phyloP scores from a whole-genome alignment of 2,888 invertebrate genomes.

The Uloborus plumipes region DNA sequence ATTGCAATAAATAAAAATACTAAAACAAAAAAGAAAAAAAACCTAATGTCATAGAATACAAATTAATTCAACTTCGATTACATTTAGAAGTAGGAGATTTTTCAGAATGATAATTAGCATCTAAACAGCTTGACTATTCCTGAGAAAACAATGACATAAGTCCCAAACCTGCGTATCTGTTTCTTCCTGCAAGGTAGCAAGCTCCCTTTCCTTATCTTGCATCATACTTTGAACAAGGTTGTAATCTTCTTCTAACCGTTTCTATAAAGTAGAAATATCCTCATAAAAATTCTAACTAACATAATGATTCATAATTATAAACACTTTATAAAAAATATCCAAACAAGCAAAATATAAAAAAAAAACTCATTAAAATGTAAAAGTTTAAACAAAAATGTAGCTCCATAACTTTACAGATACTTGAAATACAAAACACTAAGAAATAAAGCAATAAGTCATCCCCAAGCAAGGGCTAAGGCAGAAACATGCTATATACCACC shows the following conservation, averaged over 20 bases:
- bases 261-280: constrained; percentile 65
- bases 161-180: constrained; percentile 66
- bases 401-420: too few relatives aligned
- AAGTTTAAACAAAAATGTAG: too few relatives aligned
- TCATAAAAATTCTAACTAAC: too few relatives aligned
- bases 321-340: constrained; percentile 6
- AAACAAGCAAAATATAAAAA: not conserved
- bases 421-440: too few relatives aligned
- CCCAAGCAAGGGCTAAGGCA: too few relatives aligned
- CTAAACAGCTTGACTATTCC: not conserved
- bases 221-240: constrained; percentile 71
- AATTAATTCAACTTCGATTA: not conserved
- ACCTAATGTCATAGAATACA: too few relatives aligned
- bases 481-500: too few relatives aligned
- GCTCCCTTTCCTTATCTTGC: constrained; percentile 70
- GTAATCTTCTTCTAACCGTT: constrained; percentile 71
- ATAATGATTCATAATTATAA: not conserved
- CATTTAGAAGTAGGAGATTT: not conserved
- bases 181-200: constrained; percentile 70
- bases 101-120: not conserved
- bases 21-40: too few relatives aligned
- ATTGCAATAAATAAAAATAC: too few relatives aligned
- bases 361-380: too few relatives aligned
- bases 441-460: too few relatives aligned
- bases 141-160: not conserved